Conservation (phyloP, 2,113 vertebrate species). For the Uria lomvia region DNA sequence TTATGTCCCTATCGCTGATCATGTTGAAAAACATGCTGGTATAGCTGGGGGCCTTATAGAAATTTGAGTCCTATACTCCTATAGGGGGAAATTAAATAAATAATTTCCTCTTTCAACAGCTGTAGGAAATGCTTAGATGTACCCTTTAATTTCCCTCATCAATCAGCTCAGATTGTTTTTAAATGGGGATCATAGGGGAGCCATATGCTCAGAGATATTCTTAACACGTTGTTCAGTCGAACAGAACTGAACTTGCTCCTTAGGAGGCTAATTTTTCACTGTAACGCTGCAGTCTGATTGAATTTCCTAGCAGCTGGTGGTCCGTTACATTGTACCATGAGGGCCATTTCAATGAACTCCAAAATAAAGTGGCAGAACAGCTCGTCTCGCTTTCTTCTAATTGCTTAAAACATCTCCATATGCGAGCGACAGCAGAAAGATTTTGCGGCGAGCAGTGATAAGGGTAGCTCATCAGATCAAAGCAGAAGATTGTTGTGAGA, state of each 20-base stretch:
- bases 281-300: background rate
- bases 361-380: background rate
- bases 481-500: background rate
- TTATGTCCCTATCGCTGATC: background rate
- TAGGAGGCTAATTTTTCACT: background rate
- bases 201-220: conserved; percentile 44
- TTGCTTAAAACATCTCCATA: background rate
- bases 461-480: background rate
- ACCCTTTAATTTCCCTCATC: conserved; percentile 26
- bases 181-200: conserved; percentile 15
- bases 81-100: background rate
- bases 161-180: conserved; percentile 35
- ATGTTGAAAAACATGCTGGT: background rate
- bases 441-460: background rate
- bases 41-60: background rate
- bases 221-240: background rate
- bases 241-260: background rate
- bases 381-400: background rate
- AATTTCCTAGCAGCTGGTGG: conserved; percentile 18
- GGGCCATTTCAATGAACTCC: background rate
- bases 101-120: background rate
- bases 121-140: background rate
- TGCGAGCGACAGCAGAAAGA: background rate
- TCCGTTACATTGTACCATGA: background rate
- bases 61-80: background rate